These are phyloP conservation scores for Musca vetustissima DNA, from an alignment of 1,140 invertebrate species.

Conservation along the genomic window DNA sequence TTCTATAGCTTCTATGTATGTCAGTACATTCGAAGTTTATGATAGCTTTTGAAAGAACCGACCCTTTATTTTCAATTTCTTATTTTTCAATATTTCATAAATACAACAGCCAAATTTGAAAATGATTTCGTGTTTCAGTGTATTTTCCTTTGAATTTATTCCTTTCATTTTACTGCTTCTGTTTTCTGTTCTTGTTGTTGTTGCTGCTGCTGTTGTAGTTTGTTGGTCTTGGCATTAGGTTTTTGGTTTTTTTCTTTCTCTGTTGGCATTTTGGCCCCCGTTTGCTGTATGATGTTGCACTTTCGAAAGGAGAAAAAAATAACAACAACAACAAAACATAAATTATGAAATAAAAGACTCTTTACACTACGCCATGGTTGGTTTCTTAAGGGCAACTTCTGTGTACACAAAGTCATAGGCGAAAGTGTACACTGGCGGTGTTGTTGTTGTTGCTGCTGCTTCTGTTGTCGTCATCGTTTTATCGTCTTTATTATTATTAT, in stretches of 20 bases:
- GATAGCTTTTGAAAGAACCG: no score
- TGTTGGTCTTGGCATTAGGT: no score
- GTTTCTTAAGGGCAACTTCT: constrained; percentile 22
- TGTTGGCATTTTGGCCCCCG: neutral
- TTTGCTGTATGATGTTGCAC: constrained; percentile 16
- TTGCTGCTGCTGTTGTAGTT: neutral
- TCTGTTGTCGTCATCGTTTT: neutral
- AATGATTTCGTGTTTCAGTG: no score
- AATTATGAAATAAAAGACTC: constrained; percentile 24
- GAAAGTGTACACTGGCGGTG: constrained; percentile 21
- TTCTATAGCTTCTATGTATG: no score
- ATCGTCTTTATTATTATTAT: no score
- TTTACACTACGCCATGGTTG: constrained; percentile 21
- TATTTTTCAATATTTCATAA: no score
- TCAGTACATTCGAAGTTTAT: no score
- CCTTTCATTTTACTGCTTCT: constrained; percentile 4
- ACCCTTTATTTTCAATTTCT: no score
- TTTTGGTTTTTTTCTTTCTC: neutral
- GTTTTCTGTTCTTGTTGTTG: neutral
- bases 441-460: neutral
- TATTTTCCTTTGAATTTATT: no score
- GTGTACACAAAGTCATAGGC: constrained; percentile 18
- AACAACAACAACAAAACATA: no score
- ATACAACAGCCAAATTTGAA: no score
- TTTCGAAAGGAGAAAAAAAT: no score